phyloP scores from a whole-genome alignment of 2,888 invertebrate genomes.

The Gasteruption jaculator region DNA sequence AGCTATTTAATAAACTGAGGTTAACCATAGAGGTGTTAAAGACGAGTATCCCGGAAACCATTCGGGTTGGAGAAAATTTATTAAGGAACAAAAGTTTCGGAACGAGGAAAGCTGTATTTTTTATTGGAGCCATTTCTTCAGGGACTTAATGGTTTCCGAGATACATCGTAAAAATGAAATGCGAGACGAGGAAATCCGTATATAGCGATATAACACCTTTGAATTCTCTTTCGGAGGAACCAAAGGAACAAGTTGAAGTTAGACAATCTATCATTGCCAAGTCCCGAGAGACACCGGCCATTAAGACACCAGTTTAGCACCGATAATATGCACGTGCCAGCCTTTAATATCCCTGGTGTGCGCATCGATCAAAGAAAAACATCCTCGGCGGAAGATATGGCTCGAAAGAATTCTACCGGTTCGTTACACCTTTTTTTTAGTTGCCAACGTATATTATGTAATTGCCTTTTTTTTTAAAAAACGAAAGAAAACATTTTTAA shows the following conservation, averaged over 20 bases:
- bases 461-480: neutral
- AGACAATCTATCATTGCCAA: constrained; percentile 71
- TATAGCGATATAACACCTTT: too few species aligned
- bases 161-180: too few species aligned
- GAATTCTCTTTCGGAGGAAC: constrained; percentile 53
- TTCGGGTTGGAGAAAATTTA: too few species aligned
- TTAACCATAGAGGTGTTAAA: too few species aligned
- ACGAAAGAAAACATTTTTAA: neutral
- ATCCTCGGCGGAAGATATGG: constrained; percentile 88
- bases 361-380: constrained; percentile 84
- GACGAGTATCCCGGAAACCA: too few species aligned
- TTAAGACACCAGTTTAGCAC: constrained; percentile 79
- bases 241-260: constrained; percentile 86
- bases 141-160: too few species aligned
- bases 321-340: constrained; percentile 79
- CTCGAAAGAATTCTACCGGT: constrained; percentile 79
- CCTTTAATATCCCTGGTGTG: constrained; percentile 84
- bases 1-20: too few species aligned
- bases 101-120: too few species aligned
- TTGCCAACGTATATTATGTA: neutral
- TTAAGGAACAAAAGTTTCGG: too few species aligned
- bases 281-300: constrained; percentile 71
- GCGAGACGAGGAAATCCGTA: too few species aligned
- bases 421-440: constrained; percentile 27
- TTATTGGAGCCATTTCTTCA: too few species aligned